Evolutionary conservation across 2,113 vertebrate genomes (phyloP).

Genomic region (Bubo scandiacus): DNA sequence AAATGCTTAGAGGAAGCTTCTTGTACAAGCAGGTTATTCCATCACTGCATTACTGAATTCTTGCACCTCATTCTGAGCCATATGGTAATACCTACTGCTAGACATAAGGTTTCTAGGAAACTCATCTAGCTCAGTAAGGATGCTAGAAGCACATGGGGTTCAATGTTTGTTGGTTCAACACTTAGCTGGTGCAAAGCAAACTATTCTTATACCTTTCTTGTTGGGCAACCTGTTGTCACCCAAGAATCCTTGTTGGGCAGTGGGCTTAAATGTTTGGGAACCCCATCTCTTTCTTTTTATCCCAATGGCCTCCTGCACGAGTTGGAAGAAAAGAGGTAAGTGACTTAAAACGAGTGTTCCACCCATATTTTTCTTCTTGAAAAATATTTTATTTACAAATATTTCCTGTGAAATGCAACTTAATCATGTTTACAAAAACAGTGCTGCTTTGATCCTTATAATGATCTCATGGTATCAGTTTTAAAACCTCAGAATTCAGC

Average conservation of each 20-base stretch:
- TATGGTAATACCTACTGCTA: slow-evolving; percentile 54
- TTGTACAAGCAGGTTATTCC: not conserved
- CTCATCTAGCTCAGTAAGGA: slow-evolving; percentile 21
- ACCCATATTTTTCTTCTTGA: not conserved
- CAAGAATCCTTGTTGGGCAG: not conserved
- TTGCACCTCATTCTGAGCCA: slow-evolving; percentile 47
- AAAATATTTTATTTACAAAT: not conserved
- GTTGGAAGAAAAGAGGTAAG: not conserved
- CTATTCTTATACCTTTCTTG: not conserved
- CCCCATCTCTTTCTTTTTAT: not conserved
- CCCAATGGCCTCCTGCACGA: not conserved
- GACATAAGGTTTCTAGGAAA: slow-evolving; percentile 55
- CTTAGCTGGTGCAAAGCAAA: slow-evolving; percentile 12
- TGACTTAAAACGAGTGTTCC: not conserved
- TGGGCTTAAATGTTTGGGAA: not conserved
- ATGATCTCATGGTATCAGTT: not conserved
- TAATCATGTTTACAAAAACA: not conserved
- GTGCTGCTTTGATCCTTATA: not conserved
- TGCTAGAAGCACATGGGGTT: slow-evolving; percentile 46
- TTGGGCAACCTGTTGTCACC: not conserved
- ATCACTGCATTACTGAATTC: slow-evolving; percentile 30
- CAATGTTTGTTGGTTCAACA: slow-evolving; percentile 59
- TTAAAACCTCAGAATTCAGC: not conserved
- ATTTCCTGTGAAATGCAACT: not conserved
- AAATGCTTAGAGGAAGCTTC: not conserved